Base-by-base conservation (phyloP, 2,888 invertebrate genomes). In the Drosophila birchii region DNA sequence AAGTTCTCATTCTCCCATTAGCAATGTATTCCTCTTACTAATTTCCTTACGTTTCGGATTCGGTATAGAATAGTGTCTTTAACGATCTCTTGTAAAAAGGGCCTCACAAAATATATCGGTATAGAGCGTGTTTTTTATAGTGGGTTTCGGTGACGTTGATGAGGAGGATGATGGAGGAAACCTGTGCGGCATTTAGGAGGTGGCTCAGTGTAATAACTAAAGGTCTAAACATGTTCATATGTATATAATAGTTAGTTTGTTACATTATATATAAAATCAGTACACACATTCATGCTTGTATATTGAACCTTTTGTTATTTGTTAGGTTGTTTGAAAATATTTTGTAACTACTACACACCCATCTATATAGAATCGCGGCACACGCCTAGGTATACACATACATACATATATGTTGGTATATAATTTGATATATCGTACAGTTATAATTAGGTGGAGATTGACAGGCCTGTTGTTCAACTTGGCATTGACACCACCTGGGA, bases 201-300 rank as follows among this genome's bases (percentile, higher is more conserved):
- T 63, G 69, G 57, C 74, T 55, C 58, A 55, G 63, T 63, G 67
- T 81, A 67, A 70, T 84, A 56, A 86, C 75, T 69, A 86, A 84
- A 81, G 69, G 59, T 58, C 61, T 69, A 70, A 71, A 78, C 45
- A 26, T 55, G 32, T 51, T 29, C 26, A 36, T 55, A 18, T 38
- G 16, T 73, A 47, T 74, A 53, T 68, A 55, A 38, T 62, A 58
- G 41, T 44, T 57, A 67, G 53, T 61, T 54, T n/a, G 54, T 54
- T 53, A 62, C 55, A 49, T 73, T 79, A 64, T 80, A 78, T 84
- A 88, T 84, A 88, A 84, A 84, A 88, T 84, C 84, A 84, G 84
- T 84, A 84, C 84, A 84, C 84, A 84, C 84, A 88, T 80, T 80
- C 72, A 79, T 79, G 63, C 67, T 81, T 82, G 76, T 78, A 82